Conservation (phyloP, 1,140 invertebrate species). For the Drosophila asahinai region DNA sequence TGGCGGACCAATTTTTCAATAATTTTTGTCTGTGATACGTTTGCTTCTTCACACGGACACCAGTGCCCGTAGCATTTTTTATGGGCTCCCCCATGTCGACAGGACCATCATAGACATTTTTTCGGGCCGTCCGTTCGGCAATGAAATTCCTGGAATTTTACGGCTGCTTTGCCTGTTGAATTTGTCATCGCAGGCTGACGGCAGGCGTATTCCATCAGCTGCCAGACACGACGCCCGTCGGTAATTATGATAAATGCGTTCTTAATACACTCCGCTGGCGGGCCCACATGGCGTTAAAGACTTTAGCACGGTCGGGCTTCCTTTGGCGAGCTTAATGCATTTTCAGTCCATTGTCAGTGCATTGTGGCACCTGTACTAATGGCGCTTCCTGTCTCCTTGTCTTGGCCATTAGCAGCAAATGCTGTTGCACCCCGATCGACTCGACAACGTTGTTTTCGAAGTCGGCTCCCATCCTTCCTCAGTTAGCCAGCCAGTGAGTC, state of each 20-base stretch:
- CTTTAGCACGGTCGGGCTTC: slow-evolving; percentile 9
- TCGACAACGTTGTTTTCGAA: slow-evolving; percentile 27
- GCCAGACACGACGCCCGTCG: slow-evolving; percentile 19
- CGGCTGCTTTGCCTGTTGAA: slow-evolving; percentile 60
- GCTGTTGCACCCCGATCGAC: slow-evolving; percentile 52
- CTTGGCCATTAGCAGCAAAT: slow-evolving; percentile 66
- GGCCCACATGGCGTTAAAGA: slow-evolving; percentile 32
- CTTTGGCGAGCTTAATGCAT: slow-evolving; percentile 61
- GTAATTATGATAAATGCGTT: slow-evolving; percentile 80
- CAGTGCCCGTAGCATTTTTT: slow-evolving; percentile 63
- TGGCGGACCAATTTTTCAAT: too few relatives aligned
- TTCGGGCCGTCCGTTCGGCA: slow-evolving; percentile 46
- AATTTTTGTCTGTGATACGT: not conserved
- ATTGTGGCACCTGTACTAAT: slow-evolving; percentile 65
- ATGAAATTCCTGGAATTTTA: slow-evolving; percentile 70
- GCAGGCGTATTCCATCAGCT: slow-evolving; percentile 2
- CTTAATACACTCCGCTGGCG: slow-evolving; percentile 61
- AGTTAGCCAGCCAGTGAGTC: slow-evolving; percentile 34
- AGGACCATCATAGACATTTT: slow-evolving; percentile 60
- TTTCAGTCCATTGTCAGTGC: slow-evolving; percentile 40
- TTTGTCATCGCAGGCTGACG: slow-evolving; percentile 48
- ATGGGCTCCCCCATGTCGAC: slow-evolving; percentile 49
- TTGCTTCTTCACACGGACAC: not conserved
- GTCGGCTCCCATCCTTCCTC: slow-evolving; percentile 1
- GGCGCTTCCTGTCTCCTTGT: slow-evolving; percentile 65